Conservation (phyloP, 1,140 invertebrate genomes). For the Melitaea cinxia region DNA sequence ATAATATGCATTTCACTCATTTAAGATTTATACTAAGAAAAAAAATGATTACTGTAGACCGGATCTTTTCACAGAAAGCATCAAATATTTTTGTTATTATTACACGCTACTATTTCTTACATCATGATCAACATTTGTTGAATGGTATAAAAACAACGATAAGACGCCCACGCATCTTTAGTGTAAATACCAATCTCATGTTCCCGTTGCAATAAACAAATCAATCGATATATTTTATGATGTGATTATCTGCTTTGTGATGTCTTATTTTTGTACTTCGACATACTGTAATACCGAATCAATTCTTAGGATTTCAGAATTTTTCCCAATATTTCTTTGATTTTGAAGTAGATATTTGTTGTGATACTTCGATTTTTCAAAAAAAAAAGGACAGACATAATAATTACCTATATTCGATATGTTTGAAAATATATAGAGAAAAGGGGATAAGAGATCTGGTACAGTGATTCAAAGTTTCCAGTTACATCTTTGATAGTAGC, state of each 20-base stretch:
- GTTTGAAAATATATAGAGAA: no score
- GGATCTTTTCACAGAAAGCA: not conserved
- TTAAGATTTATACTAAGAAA: not conserved
- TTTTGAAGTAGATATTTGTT: no score
- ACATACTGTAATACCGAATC: no score
- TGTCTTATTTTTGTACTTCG: not conserved
- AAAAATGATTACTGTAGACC: not conserved
- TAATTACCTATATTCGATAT: no score
- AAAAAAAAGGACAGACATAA: no score
- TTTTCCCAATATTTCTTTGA: no score
- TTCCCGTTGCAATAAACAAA: not conserved
- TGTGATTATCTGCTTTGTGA: not conserved
- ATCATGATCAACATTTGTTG: conserved; percentile 10
- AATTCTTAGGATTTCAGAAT: no score
- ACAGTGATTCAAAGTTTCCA: no score
- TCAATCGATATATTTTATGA: not conserved
- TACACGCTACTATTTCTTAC: not conserved
- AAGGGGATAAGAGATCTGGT: no score
- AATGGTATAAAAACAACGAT: conserved; percentile 13
- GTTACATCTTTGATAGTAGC: no score
- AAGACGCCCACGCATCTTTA: conserved; percentile 11
- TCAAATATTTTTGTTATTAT: not conserved
- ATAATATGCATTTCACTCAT: not conserved
- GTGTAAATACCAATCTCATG: conserved; percentile 4
- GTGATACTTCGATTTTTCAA: no score